A percentile compares a stretch with the other conserved stretches of the same genome.
Conservation (phyloP, 2,888 invertebrate genomes). For the Nemoura dubitans region DNA sequence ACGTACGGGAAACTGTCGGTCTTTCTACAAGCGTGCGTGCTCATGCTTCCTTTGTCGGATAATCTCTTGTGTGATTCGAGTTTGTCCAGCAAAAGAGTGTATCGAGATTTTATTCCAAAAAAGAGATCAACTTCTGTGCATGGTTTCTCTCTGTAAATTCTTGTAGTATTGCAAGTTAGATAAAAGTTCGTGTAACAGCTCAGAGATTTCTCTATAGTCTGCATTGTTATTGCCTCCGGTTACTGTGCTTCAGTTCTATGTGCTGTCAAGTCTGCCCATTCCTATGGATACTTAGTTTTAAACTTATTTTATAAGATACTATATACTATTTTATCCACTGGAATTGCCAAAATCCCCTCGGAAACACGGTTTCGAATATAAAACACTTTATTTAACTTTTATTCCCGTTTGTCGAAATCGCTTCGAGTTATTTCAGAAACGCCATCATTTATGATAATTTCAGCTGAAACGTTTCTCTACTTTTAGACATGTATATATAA, state of each 20-base stretch:
- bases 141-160: neutral
- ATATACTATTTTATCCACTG: neutral
- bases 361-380: neutral
- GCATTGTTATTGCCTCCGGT: neutral
- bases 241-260: neutral
- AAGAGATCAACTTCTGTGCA: neutral
- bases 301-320: conserved; percentile 12
- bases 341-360: neutral
- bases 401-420: neutral
- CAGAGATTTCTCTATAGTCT: neutral
- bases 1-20: too few relatives aligned
- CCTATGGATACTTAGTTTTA: neutral
- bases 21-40: too few relatives aligned
- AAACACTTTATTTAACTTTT: conserved; percentile 7
- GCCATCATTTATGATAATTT: conserved; percentile 7
- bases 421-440: neutral
- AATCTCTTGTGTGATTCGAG: too few relatives aligned
- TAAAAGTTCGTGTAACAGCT: neutral
- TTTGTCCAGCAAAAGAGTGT: too few relatives aligned
- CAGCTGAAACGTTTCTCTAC: neutral
- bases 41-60: neutral
- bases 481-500: conserved; percentile 1
- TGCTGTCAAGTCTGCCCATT: neutral
- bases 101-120: too few relatives aligned
- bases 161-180: neutral